Conservation (phyloP, 1,140 invertebrate species). For the Streblospio benedicti region DNA sequence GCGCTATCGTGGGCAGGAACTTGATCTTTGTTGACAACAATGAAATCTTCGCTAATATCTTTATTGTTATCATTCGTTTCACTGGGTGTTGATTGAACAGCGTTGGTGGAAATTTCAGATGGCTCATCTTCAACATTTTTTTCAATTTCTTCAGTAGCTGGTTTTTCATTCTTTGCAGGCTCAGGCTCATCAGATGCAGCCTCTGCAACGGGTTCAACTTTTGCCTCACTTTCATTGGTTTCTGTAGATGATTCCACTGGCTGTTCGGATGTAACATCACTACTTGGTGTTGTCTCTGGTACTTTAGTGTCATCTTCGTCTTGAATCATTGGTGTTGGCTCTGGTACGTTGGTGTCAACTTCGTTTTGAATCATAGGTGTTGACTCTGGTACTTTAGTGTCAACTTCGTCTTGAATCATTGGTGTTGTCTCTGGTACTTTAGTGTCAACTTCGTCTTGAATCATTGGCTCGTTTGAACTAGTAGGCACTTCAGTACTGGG, state of each 20-base stretch:
- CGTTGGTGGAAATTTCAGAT: not conserved
- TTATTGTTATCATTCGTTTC: conserved; percentile 6
- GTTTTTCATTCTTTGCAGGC: not conserved
- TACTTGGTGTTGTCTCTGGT: not conserved
- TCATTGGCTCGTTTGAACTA: no score
- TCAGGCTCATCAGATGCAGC: not conserved
- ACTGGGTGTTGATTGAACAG: not conserved
- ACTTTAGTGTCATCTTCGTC: not conserved
- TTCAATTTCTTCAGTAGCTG: not conserved
- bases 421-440: no score
- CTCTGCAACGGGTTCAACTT: conserved; percentile 1
- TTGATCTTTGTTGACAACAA: conserved; percentile 33
- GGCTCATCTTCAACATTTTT: not conserved
- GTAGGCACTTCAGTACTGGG: no score
- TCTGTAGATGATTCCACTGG: not conserved
- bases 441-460: no score
- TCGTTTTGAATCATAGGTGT: no score
- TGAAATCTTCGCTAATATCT: conserved; percentile 29
- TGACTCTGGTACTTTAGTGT: not conserved
- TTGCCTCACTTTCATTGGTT: not conserved
- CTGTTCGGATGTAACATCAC: not conserved
- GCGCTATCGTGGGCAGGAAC: conserved; percentile 34
- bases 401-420: not conserved
- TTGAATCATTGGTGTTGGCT: no score
- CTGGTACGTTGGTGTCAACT: no score